phyloP scores from a whole-genome alignment of 2,113 vertebrate species.

The Oenanthe oenanthe region DNA sequence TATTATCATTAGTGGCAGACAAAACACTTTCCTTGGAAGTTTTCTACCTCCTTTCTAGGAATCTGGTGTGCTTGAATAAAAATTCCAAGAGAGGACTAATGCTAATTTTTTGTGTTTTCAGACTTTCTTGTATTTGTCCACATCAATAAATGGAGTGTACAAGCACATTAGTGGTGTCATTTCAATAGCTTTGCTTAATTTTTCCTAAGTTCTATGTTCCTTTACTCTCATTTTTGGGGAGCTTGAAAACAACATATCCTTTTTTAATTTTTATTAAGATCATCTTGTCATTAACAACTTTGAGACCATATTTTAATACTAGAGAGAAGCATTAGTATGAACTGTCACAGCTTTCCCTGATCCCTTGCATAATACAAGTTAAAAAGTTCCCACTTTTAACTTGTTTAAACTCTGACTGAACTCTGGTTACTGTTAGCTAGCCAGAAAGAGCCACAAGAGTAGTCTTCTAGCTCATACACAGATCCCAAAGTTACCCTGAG shows the following conservation, averaged over 20 bases:
- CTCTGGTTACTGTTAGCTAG: background rate
- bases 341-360: background rate
- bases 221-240: background rate
- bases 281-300: background rate
- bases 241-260: background rate
- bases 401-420: background rate
- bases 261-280: background rate
- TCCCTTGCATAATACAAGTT: background rate
- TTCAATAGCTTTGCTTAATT: background rate
- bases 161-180: background rate
- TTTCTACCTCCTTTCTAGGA: background rate
- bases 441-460: background rate
- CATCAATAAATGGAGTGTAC: background rate
- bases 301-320: background rate
- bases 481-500: background rate
- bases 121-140: background rate
- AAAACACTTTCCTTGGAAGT: background rate
- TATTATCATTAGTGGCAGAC: background rate
- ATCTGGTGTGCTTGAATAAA: background rate
- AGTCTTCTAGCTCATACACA: background rate
- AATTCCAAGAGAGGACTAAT: background rate
- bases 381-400: background rate
- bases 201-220: background rate
- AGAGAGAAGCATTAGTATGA: background rate
- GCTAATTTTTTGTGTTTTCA: background rate